These are phyloP conservation scores for Pseudoips prasinana DNA, from an alignment of 2,888 invertebrate genomes.

Conservation along the genomic window DNA sequence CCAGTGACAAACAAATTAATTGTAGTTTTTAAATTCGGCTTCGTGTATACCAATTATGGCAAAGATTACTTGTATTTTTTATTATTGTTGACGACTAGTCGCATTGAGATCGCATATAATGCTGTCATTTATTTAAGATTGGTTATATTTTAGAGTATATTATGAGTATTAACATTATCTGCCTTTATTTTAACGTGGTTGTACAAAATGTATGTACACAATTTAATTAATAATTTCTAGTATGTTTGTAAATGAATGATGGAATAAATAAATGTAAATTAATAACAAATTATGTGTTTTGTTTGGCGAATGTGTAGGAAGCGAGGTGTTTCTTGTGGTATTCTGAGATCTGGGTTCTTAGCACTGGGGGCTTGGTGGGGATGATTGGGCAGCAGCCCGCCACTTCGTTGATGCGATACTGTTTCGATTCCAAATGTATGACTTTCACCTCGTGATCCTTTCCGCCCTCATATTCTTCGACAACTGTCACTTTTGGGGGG, in stretches of 20 bases:
- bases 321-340: neutral
- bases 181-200: constrained; percentile 47
- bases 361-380: constrained; percentile 42
- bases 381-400: constrained; percentile 55
- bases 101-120: constrained; percentile 70
- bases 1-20: constrained; percentile 46
- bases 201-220: constrained; percentile 77
- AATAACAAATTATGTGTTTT: constrained; percentile 43
- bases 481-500: constrained; percentile 36
- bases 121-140: constrained; percentile 54
- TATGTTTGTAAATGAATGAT: constrained; percentile 75
- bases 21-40: constrained; percentile 23
- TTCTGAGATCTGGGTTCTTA: neutral
- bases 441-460: constrained; percentile 32
- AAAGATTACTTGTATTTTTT: constrained; percentile 53
- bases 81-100: constrained; percentile 68
- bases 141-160: constrained; percentile 66
- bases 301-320: neutral
- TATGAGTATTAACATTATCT: constrained; percentile 73
- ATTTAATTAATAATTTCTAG: constrained; percentile 50
- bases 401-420: constrained; percentile 46
- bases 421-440: constrained; percentile 10
- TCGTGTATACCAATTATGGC: constrained; percentile 47
- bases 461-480: constrained; percentile 45
- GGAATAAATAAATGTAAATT: constrained; percentile 77